Percentiles rank a stretch among this genome's conserved stretches.
phyloP scores from a whole-genome alignment of 2,797 vertebrate species.

The Phrynocephalus forsythii region DNA sequence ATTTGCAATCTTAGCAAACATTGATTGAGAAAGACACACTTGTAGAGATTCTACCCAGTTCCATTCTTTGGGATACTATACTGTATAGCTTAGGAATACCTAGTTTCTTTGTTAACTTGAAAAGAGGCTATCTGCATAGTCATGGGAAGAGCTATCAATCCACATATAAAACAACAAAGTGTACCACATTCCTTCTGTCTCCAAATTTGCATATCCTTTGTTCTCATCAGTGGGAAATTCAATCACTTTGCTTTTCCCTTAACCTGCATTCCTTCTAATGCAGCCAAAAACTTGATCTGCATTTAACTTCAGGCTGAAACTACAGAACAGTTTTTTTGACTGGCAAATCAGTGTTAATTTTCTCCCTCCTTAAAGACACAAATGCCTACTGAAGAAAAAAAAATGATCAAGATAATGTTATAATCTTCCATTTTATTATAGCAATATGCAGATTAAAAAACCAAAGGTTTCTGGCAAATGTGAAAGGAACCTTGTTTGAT shows the following conservation, averaged over 20 bases:
- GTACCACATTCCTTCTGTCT: background rate
- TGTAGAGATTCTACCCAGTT: background rate
- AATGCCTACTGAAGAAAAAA: no score
- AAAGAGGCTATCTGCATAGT: background rate
- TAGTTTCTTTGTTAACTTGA: background rate
- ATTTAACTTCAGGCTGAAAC: background rate
- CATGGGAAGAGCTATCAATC: background rate
- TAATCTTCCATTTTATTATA: background rate
- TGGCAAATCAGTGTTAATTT: background rate
- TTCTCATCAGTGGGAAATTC: constrained; percentile 10
- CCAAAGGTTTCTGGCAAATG: background rate
- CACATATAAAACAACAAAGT: background rate
- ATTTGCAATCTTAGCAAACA: background rate
- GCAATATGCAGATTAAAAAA: background rate
- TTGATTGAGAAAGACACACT: background rate
- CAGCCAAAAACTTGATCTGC: background rate
- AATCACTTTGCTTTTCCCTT: background rate
- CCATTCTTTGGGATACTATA: background rate
- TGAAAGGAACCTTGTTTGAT: background rate
- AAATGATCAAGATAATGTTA: background rate
- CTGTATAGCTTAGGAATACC: background rate
- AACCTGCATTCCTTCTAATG: background rate
- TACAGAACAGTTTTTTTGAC: background rate
- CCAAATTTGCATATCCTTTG: background rate
- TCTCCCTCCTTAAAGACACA: background rate